These are phyloP conservation scores for Mesochorus sp. DNA, from an alignment of 2,888 invertebrate species.

Conservation along the genomic window DNA sequence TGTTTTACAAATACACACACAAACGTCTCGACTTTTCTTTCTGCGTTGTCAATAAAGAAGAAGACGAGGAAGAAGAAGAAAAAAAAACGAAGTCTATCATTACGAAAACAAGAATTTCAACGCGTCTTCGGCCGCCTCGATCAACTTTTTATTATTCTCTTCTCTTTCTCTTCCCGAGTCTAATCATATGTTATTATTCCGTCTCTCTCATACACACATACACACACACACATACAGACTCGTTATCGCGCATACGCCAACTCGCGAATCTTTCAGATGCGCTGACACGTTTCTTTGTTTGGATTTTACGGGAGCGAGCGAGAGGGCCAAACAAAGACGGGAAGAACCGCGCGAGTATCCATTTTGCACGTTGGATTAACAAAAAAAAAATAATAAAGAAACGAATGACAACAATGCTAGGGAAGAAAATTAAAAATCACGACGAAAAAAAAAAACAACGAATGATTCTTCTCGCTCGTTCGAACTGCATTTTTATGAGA, in stretches of 20 bases:
- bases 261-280: slow-evolving; percentile 23
- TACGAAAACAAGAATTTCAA: no score
- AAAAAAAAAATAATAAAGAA: slow-evolving; percentile 7
- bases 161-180: slow-evolving; percentile 28
- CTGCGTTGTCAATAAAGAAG: not conserved
- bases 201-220: slow-evolving; percentile 8
- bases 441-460: no score
- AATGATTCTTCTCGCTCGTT: no score
- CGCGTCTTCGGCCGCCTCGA: no score
- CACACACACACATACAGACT: not conserved
- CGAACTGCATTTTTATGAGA: no score
- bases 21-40: not conserved
- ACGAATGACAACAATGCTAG: no score
- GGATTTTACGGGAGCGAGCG: slow-evolving; percentile 61
- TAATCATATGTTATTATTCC: slow-evolving; percentile 59
- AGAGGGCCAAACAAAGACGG: slow-evolving; percentile 55
- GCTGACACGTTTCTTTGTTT: slow-evolving; percentile 63
- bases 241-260: slow-evolving; percentile 23
- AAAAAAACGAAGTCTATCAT: no score
- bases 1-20: slow-evolving; percentile 63
- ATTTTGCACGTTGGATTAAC: slow-evolving; percentile 65
- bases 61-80: no score
- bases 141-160: slow-evolving; percentile 50
- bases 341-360: slow-evolving; percentile 55
- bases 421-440: not conserved